Evolutionary conservation across 2,888 invertebrate genomes (phyloP), one percentile per base, ranked within the genome.

Genomic region (Resseliella maxima): DNA sequence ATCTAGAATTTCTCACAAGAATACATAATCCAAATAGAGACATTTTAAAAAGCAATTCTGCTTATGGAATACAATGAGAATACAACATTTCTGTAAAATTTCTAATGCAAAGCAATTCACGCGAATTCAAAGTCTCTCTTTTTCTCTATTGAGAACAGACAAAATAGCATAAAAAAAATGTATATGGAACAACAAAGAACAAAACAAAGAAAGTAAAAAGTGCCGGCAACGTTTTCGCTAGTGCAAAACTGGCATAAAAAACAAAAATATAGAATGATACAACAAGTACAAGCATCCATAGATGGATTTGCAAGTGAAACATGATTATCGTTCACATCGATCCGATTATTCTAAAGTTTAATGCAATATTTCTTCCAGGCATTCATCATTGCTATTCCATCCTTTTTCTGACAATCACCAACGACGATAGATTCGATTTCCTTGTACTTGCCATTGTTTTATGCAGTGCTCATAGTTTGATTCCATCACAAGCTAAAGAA

Each of bases 231-330:
- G 59, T n/a, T 27, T 59, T 6, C 24, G 24, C 59, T 24, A 24
- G 59, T 59, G 24, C 24, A 59, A 59, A 3, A n/a, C 59, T 24
- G 12, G 59, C 24, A 6, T 59, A 59, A 59, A 3, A n/a, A 59
- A 24, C 59, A 24, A 59, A 59, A 59, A 59, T 15, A 2, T 24
- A 24, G 27, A 59, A 59, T 59, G 59, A 59, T 59, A 59, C 59
- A 50, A 50, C 50, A n/a, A 59, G 46, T 50, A 59, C 59, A 24
- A 59, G 24, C n/a, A 15, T 24, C 59, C 59, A 59, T 59, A 59
- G 59, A 59, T 59, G 59, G 59, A 59, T 59, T 59, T 59, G 59
- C 59, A 59, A 59, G 59, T 59, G 59, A 59, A 59, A 59, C 59
- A 59, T 18, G 59, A 59, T 59, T 59, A 59, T 59, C 59, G 59